Conservation (phyloP, 2,797 vertebrate genomes). For the Chiloscyllium punctatum region DNA sequence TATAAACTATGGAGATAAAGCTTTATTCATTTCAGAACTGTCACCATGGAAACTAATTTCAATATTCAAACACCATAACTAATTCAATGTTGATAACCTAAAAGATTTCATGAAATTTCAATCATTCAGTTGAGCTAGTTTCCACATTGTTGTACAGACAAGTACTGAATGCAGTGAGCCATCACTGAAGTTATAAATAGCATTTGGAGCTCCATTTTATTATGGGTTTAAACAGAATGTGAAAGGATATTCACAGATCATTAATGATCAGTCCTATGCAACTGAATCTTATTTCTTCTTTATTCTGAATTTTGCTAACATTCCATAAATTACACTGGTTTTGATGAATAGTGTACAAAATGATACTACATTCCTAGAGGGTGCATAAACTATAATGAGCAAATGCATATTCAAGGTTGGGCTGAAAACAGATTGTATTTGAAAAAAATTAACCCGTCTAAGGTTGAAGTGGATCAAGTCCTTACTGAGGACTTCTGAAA, state of each 20-base stretch:
- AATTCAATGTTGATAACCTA: slow-evolving; percentile 24
- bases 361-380: background rate
- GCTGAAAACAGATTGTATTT: background rate
- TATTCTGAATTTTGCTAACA: background rate
- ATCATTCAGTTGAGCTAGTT: slow-evolving; percentile 29
- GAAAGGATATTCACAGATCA: background rate
- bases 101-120: background rate
- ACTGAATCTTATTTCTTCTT: background rate
- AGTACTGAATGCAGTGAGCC: background rate
- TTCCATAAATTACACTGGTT: background rate
- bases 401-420: background rate
- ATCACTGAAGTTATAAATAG: background rate
- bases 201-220: background rate
- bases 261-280: background rate
- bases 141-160: background rate
- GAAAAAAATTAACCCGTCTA: no score
- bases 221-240: background rate
- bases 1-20: slow-evolving; percentile 25
- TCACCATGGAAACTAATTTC: slow-evolving; percentile 21
- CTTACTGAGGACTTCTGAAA: background rate
- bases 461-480: background rate
- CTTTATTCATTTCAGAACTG: background rate
- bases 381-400: background rate
- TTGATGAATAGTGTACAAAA: background rate
- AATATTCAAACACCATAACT: slow-evolving; percentile 26